Evolutionary conservation across 2,888 invertebrate genomes (phyloP).

Genomic region (Andrena marginata): DNA sequence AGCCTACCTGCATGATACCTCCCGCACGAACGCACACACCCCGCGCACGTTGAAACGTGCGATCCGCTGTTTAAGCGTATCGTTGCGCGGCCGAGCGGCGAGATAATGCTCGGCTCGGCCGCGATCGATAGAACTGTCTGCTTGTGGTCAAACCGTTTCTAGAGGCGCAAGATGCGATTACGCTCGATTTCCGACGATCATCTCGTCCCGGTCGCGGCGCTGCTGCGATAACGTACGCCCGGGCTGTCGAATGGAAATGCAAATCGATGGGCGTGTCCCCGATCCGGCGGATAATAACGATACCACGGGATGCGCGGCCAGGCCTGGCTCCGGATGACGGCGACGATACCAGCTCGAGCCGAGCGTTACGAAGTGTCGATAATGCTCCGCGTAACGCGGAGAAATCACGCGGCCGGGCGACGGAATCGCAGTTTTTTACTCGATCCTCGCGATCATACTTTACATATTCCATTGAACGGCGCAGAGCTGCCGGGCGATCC

Average conservation of each 20-base stretch:
- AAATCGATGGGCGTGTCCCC: slow-evolving; percentile 68
- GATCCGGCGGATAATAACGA: slow-evolving; percentile 50
- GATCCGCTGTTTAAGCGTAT: slow-evolving; percentile 37
- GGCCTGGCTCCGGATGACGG: neutral
- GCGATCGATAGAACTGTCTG: slow-evolving; percentile 52
- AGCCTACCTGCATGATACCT: slow-evolving; percentile 48
- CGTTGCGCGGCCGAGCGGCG: slow-evolving; percentile 36
- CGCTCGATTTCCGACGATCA: slow-evolving; percentile 61
- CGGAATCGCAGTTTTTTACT: neutral
- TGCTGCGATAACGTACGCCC: slow-evolving; percentile 51
- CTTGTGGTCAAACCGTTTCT: slow-evolving; percentile 71
- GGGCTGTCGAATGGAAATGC: slow-evolving; percentile 63
- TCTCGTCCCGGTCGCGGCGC: slow-evolving; percentile 34
- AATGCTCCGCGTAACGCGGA: slow-evolving; percentile 38
- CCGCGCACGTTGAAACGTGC: slow-evolving; percentile 16
- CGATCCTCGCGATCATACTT: neutral
- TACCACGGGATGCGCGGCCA: slow-evolving; percentile 21
- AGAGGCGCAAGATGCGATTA: slow-evolving; percentile 68
- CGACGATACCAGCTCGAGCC: neutral
- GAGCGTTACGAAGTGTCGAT: slow-evolving; percentile 30
- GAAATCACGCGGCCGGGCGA: slow-evolving; percentile 24
- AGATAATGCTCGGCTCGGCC: slow-evolving; percentile 50
- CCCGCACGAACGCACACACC: slow-evolving; percentile 21
- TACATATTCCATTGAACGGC: neutral
- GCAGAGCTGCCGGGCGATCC: neutral